Evolutionary conservation across 2,888 invertebrate species (phyloP).

Genomic region (Oscheius sp.): DNA sequence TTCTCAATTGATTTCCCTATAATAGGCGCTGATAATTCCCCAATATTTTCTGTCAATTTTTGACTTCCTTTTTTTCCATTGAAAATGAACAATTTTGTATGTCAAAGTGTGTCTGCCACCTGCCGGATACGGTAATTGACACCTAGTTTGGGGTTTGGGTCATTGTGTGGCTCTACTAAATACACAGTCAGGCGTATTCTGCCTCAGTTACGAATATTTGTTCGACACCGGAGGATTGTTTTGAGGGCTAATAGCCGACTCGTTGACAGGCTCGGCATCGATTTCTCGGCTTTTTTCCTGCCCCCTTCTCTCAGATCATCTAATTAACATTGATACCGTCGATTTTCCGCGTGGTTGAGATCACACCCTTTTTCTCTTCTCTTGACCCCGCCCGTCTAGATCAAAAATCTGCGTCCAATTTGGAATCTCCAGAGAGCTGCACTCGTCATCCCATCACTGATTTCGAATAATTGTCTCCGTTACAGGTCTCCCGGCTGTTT

Average conservation of each 20-base stretch:
- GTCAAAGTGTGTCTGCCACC: not conserved
- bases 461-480: not conserved
- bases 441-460: not conserved
- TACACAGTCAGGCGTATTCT: not conserved
- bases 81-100: not conserved
- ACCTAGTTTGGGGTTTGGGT: constrained; percentile 1
- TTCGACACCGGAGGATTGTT: constrained; percentile 7
- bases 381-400: too few relatives aligned
- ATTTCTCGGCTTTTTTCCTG: not conserved
- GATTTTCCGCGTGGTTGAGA: not conserved
- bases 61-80: not conserved
- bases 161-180: constrained; percentile 18
- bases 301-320: too few relatives aligned
- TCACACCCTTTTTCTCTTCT: not conserved
- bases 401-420: not conserved
- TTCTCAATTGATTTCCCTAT: not conserved
- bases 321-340: not conserved
- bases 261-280: constrained; percentile 11
- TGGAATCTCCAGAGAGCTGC: not conserved
- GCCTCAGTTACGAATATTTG: too few relatives aligned
- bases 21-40: not conserved
- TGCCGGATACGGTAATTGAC: constrained; percentile 18
- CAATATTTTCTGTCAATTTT: not conserved
- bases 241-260: constrained; percentile 14
- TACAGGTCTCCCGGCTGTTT: constrained; percentile 10